Percentiles rank a stretch among this genome's conserved stretches.
phyloP scores from a whole-genome alignment of 2,888 invertebrate genomes.

The Gari tellinella region DNA sequence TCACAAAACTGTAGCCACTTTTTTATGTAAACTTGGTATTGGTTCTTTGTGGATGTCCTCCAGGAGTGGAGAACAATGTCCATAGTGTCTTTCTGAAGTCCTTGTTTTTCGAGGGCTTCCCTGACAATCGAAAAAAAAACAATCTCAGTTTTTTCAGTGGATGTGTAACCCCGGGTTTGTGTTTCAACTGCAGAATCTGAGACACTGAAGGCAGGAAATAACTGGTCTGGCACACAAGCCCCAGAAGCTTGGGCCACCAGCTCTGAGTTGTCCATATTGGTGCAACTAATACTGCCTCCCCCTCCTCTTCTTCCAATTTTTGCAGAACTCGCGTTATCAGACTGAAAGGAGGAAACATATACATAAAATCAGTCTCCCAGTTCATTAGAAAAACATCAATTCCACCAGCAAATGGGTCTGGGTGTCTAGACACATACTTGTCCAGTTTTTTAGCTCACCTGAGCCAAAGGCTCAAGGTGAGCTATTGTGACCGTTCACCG shows the following conservation, averaged over 20 bases:
- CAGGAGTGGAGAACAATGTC: conserved; percentile 16
- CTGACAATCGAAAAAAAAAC: conserved; percentile 31
- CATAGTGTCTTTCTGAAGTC: neutral
- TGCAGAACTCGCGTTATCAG: conserved; percentile 16
- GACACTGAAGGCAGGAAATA: conserved; percentile 7
- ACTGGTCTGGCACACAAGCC: neutral
- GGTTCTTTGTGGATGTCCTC: conserved; percentile 16
- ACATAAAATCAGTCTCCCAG: conserved; percentile 13
- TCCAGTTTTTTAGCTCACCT: too few relatives aligned
- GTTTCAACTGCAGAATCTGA: conserved; percentile 3
- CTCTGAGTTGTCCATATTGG: conserved; percentile 30
- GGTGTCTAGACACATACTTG: too few relatives aligned
- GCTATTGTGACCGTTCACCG: too few relatives aligned
- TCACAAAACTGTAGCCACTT: conserved; percentile 22
- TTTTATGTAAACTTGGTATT: conserved; percentile 13
- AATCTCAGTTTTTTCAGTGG: conserved; percentile 19
- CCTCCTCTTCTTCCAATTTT: conserved; percentile 17
- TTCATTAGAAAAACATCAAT: too few relatives aligned
- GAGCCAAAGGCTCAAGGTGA: too few relatives aligned
- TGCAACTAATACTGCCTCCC: conserved; percentile 22
- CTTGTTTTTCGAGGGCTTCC: conserved; percentile 8
- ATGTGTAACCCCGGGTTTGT: conserved; percentile 16
- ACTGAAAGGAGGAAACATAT: conserved; percentile 38
- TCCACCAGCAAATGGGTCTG: too few relatives aligned
- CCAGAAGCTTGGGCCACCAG: conserved; percentile 22